These are phyloP conservation scores for Pterophyllum scalare DNA, from an alignment of 2,113 vertebrate genomes.

Conservation along the genomic window DNA sequence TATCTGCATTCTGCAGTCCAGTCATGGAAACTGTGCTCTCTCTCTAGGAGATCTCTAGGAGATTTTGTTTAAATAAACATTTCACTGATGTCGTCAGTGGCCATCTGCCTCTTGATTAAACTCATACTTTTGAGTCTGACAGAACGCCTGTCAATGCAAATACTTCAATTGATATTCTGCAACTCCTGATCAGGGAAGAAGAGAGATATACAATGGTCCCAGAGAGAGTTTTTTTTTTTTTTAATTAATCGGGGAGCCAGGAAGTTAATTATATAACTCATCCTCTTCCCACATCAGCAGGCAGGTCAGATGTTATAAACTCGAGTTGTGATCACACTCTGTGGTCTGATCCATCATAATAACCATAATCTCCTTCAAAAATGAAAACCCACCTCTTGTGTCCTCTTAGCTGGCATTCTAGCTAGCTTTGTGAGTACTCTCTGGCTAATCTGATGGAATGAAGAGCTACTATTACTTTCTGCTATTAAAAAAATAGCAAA, in stretches of 20 bases:
- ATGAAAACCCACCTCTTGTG: constrained; percentile 30
- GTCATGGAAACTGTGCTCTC: constrained; percentile 34
- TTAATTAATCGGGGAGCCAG: constrained; percentile 35
- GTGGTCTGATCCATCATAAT: constrained; percentile 29
- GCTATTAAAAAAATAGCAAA: not conserved
- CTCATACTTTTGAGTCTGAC: constrained; percentile 29
- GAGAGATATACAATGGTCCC: constrained; percentile 18
- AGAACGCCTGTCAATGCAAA: constrained; percentile 48
- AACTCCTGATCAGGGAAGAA: constrained; percentile 11
- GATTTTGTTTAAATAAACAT: constrained; percentile 62
- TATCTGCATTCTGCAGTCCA: constrained; percentile 50
- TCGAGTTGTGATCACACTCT: constrained; percentile 17
- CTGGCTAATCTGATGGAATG: not conserved
- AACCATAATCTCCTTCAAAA: constrained; percentile 25
- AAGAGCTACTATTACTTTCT: not conserved
- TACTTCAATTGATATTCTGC: constrained; percentile 63
- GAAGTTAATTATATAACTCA: constrained; percentile 30
- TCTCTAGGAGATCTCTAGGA: constrained; percentile 35
- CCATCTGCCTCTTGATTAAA: constrained; percentile 53
- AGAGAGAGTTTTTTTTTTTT: not conserved
- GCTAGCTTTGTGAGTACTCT: not conserved
- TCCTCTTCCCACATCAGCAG: constrained; percentile 22
- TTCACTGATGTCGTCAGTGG: constrained; percentile 38
- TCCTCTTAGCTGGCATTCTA: not conserved
- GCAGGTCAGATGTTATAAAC: constrained; percentile 41